These are phyloP conservation scores for Papilio polyxenes DNA, from an alignment of 1,140 invertebrate species.

Conservation along the genomic window DNA sequence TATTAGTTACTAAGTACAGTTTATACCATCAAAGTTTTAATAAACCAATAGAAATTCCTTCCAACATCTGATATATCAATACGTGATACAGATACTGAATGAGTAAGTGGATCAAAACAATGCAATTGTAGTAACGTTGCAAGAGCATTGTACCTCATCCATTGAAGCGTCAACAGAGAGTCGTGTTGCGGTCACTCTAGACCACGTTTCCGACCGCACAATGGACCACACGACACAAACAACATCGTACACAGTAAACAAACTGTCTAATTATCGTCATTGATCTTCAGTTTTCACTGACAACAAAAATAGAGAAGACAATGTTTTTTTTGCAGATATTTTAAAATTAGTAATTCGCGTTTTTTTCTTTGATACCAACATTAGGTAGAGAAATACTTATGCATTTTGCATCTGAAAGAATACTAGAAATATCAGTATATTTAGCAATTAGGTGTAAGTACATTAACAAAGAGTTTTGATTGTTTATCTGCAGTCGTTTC, in stretches of 20 bases:
- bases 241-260: constrained; percentile 9
- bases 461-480: constrained; percentile 6
- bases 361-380: too few species aligned
- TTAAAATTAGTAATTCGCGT: too few species aligned
- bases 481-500: background rate
- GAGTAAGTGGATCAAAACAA: background rate
- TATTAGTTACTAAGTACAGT: background rate
- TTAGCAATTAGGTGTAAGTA: background rate
- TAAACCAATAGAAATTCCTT: background rate
- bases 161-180: constrained; percentile 18
- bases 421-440: background rate
- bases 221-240: constrained; percentile 39
- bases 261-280: background rate
- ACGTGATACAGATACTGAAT: background rate
- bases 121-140: background rate
- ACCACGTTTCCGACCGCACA: constrained; percentile 36
- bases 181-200: constrained; percentile 9
- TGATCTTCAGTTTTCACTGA: background rate
- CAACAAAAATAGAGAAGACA: background rate
- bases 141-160: background rate
- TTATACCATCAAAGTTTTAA: background rate
- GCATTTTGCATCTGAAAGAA: too few species aligned
- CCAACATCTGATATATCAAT: background rate
- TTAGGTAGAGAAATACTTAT: too few species aligned
- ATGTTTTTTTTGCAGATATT: too few species aligned